These are phyloP conservation scores for Parus major DNA, from an alignment of 2,113 vertebrate genomes.

Conservation along the genomic window DNA sequence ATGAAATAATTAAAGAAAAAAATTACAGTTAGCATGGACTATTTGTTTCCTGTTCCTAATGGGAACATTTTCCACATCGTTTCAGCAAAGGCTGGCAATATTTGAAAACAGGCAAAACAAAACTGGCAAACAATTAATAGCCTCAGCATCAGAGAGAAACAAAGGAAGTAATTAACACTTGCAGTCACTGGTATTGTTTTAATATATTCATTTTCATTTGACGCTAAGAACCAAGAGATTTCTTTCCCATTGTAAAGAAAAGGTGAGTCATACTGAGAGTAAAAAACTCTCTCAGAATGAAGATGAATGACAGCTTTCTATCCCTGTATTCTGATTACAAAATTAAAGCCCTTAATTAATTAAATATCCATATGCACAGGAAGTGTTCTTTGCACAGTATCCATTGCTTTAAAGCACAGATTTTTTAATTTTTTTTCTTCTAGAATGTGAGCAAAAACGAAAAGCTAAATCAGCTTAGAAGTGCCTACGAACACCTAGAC, in stretches of 20 bases:
- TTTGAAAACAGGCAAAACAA: neutral
- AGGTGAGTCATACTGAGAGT: neutral
- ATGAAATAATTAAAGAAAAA: neutral
- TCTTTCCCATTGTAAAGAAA: neutral
- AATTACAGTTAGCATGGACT: neutral
- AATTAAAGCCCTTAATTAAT: neutral
- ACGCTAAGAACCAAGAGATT: neutral
- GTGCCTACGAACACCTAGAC: neutral
- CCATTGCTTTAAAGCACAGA: neutral
- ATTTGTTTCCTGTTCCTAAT: neutral
- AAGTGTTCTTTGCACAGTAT: neutral
- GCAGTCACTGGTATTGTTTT: neutral
- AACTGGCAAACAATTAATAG: neutral
- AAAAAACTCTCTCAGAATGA: neutral
- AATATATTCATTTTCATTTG: neutral
- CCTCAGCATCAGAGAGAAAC: neutral
- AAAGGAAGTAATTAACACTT: neutral
- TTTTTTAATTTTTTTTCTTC: neutral
- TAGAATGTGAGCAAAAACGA: neutral
- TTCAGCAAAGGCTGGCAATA: neutral
- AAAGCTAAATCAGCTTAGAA: neutral
- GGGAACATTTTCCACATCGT: neutral
- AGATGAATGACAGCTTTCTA: neutral
- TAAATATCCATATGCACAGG: neutral
- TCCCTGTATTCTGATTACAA: neutral